Percentiles rank a stretch among this genome's conserved stretches.
Evolutionary conservation across 2,888 invertebrate genomes (phyloP).

Genomic region (Epirrita christyi): DNA sequence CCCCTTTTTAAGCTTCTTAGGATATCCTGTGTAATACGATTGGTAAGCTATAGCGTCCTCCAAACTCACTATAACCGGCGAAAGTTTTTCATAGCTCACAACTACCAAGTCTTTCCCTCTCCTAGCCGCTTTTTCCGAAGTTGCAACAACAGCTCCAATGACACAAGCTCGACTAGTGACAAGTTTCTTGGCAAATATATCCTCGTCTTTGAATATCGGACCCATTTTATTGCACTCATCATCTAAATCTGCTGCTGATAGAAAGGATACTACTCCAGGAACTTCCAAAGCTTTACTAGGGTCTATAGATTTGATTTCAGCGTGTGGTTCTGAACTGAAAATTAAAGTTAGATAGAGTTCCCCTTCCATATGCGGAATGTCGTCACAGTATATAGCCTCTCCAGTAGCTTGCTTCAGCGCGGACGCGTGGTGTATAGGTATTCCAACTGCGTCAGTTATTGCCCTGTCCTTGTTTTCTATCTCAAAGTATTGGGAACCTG

Average conservation of each 20-base stretch:
- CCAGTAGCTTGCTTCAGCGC: conserved; percentile 95
- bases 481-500: conserved; percentile 89
- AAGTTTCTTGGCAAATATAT: conserved; percentile 89
- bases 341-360: conserved; percentile 93
- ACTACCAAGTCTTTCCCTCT: conserved; percentile 91
- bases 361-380: conserved; percentile 89
- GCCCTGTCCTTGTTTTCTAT: conserved; percentile 74
- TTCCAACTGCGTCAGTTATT: conserved; percentile 89
- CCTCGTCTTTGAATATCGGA: conserved; percentile 91
- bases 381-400: conserved; percentile 96
- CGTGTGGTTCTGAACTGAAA: conserved; percentile 91
- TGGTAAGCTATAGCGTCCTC: conserved; percentile 92
- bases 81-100: conserved; percentile 90
- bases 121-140: conserved; percentile 90
- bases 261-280: conserved; percentile 91
- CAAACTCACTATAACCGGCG: conserved; percentile 92
- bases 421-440: conserved; percentile 91
- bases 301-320: conserved; percentile 91
- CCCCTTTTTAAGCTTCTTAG: conserved; percentile 85
- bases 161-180: conserved; percentile 92
- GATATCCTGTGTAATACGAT: conserved; percentile 86
- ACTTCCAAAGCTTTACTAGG: conserved; percentile 88
- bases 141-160: conserved; percentile 91
- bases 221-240: conserved; percentile 87
- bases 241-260: conserved; percentile 90